Evolutionary conservation across 2,797 vertebrate species (phyloP).

Genomic region (Sebastes diploproa): DNA sequence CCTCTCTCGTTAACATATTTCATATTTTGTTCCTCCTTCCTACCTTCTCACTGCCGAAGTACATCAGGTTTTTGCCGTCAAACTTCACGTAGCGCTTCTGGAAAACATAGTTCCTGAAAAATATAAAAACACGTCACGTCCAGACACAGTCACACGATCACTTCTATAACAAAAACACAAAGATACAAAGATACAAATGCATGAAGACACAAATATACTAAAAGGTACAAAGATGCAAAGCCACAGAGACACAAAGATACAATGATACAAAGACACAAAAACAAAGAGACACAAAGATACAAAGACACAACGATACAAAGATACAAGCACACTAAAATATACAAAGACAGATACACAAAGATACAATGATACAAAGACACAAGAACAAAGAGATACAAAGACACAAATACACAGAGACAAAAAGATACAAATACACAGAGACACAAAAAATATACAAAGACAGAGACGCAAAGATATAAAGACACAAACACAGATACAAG

Average conservation of each 20-base stretch:
- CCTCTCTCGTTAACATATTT: neutral
- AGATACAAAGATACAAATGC: neutral
- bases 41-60: slow-evolving; percentile 94
- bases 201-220: neutral
- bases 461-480: no score
- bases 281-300: no score
- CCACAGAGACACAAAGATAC: neutral
- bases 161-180: neutral
- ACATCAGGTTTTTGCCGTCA: slow-evolving; percentile 94
- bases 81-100: slow-evolving; percentile 96
- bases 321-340: neutral
- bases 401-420: neutral
- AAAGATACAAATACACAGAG: neutral
- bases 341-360: neutral
- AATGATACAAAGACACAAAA: no score
- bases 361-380: neutral
- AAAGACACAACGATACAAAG: neutral
- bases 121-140: slow-evolving; percentile 1
- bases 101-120: slow-evolving; percentile 94
- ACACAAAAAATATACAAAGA: neutral
- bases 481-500: neutral
- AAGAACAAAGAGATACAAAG: neutral
- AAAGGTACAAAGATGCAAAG: neutral
- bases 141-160: neutral
- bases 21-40: neutral